Base-by-base conservation (phyloP, 2,113 vertebrate genomes). In the Nannospalax galili region DNA sequence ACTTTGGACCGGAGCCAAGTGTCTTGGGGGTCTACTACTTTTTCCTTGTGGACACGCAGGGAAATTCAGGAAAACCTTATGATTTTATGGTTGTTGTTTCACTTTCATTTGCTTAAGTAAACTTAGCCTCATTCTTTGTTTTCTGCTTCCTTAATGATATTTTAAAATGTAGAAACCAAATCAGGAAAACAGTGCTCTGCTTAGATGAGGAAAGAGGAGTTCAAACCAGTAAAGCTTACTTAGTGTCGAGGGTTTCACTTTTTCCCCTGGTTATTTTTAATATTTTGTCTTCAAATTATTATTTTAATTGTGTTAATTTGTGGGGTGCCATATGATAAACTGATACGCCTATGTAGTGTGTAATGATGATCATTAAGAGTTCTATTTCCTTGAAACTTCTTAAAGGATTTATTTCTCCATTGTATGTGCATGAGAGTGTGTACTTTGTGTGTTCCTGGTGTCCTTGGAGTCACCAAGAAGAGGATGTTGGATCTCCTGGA, bases 151-250 rank as follows among this genome's bases (percentile, higher is more conserved):
- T 84, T 60, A 32, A 74, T 58, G 22, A 37, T 7, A 62, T 78
- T 94, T 91, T 60, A 22, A 69, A 84, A 86, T 72, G 37, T 64
- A 84, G 65, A 95, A 84, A 88, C n/a, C 56, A 90, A 95, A 78
- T 5, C 58, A 62, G 28, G 24, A 26, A 73, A 93, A 93, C 37
- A 7, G 3, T 3, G 24, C 19, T 28, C 40, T 80, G 65, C 30
- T 52, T 84, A 64, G 26, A 48, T 3, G 22, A 19, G 7, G 22
- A 24, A 90, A 69, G 40, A 45, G 19, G 67, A 56, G 12, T 37
- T 85, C 69, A 94, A 70, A 12, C 9, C 56, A 89, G 24, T n/a
- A 92, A 93, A 72, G 32, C 35, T 69, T 84, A 58, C 3, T 37
- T 72, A 22, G 60, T 52, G 64, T 15, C 72, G 82, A 90, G 32